A percentile compares a stretch with the other conserved stretches of the same genome.
phyloP scores from a whole-genome alignment of 1,140 invertebrate species.

The Thaumatotibia leucotreta region DNA sequence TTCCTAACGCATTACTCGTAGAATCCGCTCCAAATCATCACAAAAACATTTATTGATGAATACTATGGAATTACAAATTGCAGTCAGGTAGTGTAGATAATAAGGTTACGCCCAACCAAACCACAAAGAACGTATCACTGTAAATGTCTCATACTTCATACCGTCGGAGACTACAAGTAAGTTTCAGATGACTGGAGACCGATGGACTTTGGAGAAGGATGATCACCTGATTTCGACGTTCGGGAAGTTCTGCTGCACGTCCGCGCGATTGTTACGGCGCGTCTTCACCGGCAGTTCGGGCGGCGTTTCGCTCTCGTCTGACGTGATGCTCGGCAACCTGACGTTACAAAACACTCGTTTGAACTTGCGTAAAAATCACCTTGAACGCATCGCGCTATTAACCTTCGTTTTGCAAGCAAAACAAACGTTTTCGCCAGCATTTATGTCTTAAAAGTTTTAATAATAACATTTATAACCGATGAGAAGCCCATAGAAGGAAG shows the following conservation, averaged over 20 bases:
- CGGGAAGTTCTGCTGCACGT: slow-evolving; percentile 67
- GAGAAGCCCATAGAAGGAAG: too few relatives aligned
- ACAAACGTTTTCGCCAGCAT: background rate
- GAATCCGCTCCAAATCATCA: too few relatives aligned
- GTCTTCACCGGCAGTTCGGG: slow-evolving; percentile 73
- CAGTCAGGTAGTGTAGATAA: too few relatives aligned
- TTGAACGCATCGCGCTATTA: background rate
- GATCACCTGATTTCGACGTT: slow-evolving; percentile 65
- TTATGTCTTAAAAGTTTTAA: background rate
- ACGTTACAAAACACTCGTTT: background rate
- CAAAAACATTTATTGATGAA: too few relatives aligned
- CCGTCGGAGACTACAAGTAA: too few relatives aligned
- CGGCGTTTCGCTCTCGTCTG: slow-evolving; percentile 66
- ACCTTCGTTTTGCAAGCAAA: background rate
- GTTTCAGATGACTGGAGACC: too few relatives aligned
- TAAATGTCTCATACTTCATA: too few relatives aligned
- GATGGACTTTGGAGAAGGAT: background rate
- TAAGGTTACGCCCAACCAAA: too few relatives aligned
- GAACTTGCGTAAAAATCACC: slow-evolving; percentile 1
- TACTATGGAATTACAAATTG: too few relatives aligned
- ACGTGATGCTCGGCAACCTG: slow-evolving; percentile 62
- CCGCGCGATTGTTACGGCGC: slow-evolving; percentile 57
- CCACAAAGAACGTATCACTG: too few relatives aligned
- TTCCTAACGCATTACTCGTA: too few relatives aligned
- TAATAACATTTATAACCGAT: background rate